Evolutionary conservation across 2,888 invertebrate species (phyloP).

Genomic region (Lysandra coridon): DNA sequence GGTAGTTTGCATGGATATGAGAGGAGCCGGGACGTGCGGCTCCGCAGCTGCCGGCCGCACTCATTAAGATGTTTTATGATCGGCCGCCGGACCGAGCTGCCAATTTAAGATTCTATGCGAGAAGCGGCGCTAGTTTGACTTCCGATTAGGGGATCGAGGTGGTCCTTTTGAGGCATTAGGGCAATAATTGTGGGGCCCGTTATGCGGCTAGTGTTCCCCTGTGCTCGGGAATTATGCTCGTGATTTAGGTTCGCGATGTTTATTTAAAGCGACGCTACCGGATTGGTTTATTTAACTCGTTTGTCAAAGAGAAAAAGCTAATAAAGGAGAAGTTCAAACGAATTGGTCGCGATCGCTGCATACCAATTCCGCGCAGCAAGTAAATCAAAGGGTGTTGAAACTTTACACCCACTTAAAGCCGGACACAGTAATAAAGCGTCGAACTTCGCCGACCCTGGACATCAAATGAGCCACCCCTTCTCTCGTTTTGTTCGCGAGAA

Average conservation of each 20-base stretch:
- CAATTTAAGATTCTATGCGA: conserved; percentile 81
- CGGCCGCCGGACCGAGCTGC: conserved; percentile 78
- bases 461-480: conserved; percentile 75
- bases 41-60: conserved; percentile 78
- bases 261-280: background rate
- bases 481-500: conserved; percentile 67
- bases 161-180: conserved; percentile 78
- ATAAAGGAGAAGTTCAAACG: conserved; percentile 53
- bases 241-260: conserved; percentile 37
- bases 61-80: conserved; percentile 82
- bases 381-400: conserved; percentile 81
- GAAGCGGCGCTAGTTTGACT: conserved; percentile 78
- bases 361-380: conserved; percentile 72
- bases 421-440: conserved; percentile 81
- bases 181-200: conserved; percentile 75
- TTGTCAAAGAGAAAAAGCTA: conserved; percentile 33
- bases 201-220: conserved; percentile 68
- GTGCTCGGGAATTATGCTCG: conserved; percentile 44
- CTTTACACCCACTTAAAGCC: conserved; percentile 81
- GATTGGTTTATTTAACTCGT: conserved; percentile 41
- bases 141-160: conserved; percentile 79
- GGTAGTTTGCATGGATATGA: conserved; percentile 81
- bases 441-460: conserved; percentile 77
- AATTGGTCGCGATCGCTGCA: conserved; percentile 62
- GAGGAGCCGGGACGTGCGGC: conserved; percentile 77